phyloP scores from a whole-genome alignment of 2,113 vertebrate species.

The Oostethus manadensis region DNA sequence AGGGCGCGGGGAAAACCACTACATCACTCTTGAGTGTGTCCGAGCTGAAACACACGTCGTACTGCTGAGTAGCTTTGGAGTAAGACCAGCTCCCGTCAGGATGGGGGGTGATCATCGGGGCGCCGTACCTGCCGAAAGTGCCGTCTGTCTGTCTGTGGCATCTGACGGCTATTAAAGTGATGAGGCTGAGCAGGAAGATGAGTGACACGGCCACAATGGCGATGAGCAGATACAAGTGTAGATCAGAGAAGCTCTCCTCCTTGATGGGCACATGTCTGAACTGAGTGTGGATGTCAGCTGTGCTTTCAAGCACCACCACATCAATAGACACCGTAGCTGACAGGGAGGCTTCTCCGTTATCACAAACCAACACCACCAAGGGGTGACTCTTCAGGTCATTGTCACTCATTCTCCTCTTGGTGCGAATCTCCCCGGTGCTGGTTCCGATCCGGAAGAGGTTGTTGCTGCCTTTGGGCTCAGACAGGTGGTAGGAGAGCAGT shows the following conservation, averaged over 20 bases:
- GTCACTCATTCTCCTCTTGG: conserved; percentile 7
- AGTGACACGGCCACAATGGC: conserved; percentile 1
- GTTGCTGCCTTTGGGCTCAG: conserved; percentile 1
- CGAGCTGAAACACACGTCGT: conserved; percentile 5
- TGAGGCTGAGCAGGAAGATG: conserved; percentile 2
- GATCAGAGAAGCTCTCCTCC: conserved; percentile 1
- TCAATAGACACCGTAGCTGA: conserved; percentile 4
- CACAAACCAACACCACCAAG: conserved; percentile 2
- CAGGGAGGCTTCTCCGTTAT: conserved; percentile 1
- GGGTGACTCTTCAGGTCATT: conserved; percentile 3
- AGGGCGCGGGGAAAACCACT: conserved; percentile 36
- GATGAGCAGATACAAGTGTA: conserved; percentile 2
- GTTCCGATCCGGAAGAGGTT: conserved; percentile 2
- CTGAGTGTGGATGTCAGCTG: conserved; percentile 3
- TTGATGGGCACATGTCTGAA: conserved; percentile 5
- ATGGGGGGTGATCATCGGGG: conserved; percentile 3
- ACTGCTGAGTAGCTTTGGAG: conserved; percentile 7
- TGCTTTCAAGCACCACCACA: conserved; percentile 6
- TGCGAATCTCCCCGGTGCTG: conserved; percentile 1
- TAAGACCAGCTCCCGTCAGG: conserved; percentile 7
- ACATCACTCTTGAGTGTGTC: conserved; percentile 4
- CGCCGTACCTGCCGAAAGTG: not conserved
- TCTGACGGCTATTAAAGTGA: not conserved
- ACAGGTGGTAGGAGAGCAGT: conserved; percentile 2
- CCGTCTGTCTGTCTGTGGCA: conserved; percentile 1